phyloP scores from a whole-genome alignment of 2,113 vertebrate species.

The Lepus timidus region DNA sequence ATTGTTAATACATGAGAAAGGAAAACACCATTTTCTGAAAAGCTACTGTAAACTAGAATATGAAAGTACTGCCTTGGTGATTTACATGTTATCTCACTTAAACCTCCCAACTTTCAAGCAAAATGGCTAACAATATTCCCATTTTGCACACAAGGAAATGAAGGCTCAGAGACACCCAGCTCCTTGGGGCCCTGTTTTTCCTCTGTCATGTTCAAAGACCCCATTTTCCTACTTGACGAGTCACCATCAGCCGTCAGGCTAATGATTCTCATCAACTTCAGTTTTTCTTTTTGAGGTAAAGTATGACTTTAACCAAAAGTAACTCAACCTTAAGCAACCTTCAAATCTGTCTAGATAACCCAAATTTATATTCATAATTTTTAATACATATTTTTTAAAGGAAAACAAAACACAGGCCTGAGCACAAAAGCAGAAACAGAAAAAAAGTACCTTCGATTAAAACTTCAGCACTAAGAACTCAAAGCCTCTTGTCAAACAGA shows the following conservation, averaged over 20 bases:
- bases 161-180: not conserved
- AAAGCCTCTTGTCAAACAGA: slow-evolving; percentile 35
- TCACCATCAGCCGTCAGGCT: not conserved
- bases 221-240: not conserved
- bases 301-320: slow-evolving; percentile 59
- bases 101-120: slow-evolving; percentile 49
- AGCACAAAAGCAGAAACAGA: slow-evolving; percentile 37
- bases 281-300: slow-evolving; percentile 47
- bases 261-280: slow-evolving; percentile 27
- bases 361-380: slow-evolving; percentile 52
- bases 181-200: not conserved
- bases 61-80: not conserved
- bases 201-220: not conserved
- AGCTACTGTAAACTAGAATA: not conserved
- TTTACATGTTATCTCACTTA: slow-evolving; percentile 53
- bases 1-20: slow-evolving; percentile 39
- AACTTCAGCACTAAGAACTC: not conserved
- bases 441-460: not conserved
- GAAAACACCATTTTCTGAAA: slow-evolving; percentile 65
- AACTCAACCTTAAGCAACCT: slow-evolving; percentile 50
- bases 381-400: slow-evolving; percentile 24
- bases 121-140: slow-evolving; percentile 44
- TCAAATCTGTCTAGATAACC: slow-evolving; percentile 47
- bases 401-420: slow-evolving; percentile 33
- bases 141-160: not conserved